These are phyloP conservation scores for Lepidurus arcticus DNA, from an alignment of 1,140 invertebrate genomes.

Conservation along the genomic window DNA sequence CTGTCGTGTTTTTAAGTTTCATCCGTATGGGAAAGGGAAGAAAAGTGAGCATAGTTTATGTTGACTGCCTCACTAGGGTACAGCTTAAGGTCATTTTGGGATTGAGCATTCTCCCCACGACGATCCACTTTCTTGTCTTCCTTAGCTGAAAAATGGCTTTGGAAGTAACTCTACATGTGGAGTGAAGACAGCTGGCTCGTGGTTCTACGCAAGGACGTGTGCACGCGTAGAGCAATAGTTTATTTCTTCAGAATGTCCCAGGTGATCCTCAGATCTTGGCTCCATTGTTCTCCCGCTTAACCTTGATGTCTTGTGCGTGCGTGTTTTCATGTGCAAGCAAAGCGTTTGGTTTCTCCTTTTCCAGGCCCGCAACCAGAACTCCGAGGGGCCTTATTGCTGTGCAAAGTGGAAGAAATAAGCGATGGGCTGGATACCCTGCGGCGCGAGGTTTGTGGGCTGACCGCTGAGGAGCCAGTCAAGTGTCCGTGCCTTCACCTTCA, in stretches of 20 bases:
- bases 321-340: background rate
- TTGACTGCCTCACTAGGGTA: background rate
- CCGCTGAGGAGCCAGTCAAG: slow-evolving; percentile 2
- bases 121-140: background rate
- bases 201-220: too few relatives aligned
- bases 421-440: background rate
- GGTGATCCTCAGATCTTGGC: too few relatives aligned
- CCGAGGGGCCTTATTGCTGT: background rate
- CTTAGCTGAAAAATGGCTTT: background rate
- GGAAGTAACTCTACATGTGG: too few relatives aligned
- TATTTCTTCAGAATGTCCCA: too few relatives aligned
- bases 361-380: background rate
- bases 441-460: background rate
- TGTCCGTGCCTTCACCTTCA: background rate
- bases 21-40: background rate
- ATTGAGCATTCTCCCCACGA: slow-evolving; percentile 1
- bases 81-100: background rate
- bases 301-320: too few relatives aligned
- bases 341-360: background rate
- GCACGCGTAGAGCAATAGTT: too few relatives aligned
- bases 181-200: too few relatives aligned
- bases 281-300: too few relatives aligned
- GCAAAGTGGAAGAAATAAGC: slow-evolving; percentile 4
- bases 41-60: background rate
- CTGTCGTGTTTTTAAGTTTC: background rate